These are phyloP conservation scores for Chromoteleia sp. DNA, from an alignment of 2,888 invertebrate species.

Conservation along the genomic window DNA sequence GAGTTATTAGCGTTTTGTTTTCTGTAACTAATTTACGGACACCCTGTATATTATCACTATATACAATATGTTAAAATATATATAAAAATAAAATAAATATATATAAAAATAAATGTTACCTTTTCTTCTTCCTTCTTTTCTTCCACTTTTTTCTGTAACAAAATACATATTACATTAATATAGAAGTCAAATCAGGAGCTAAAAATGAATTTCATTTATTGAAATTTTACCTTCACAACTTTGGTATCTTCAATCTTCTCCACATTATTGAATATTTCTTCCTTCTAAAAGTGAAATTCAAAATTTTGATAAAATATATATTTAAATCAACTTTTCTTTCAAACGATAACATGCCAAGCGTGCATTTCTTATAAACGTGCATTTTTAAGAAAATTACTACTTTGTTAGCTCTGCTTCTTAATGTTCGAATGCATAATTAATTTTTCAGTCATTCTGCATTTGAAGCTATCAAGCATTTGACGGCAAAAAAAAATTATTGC, in stretches of 20 bases:
- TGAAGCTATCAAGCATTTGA: constrained; percentile 16
- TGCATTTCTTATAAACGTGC: constrained; percentile 11
- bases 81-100: no score
- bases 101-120: no score
- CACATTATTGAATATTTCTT: constrained; percentile 81
- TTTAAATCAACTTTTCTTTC: no score
- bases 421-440: constrained; percentile 33
- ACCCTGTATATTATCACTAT: no score
- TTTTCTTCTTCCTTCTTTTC: constrained; percentile 86
- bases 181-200: constrained; percentile 1
- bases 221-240: constrained; percentile 76
- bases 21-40: no score
- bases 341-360: constrained; percentile 16
- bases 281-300: constrained; percentile 74
- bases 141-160: constrained; percentile 76
- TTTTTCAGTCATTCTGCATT: constrained; percentile 7
- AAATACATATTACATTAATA: constrained; percentile 19
- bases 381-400: background rate
- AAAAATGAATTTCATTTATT: background rate
- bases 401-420: background rate
- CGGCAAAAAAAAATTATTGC: constrained; percentile 10
- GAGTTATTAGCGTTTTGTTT: no score
- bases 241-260: constrained; percentile 78
- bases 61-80: no score
- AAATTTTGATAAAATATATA: background rate